Base-by-base conservation (phyloP, 2,888 invertebrate genomes). In the Ophioninae sp. region DNA sequence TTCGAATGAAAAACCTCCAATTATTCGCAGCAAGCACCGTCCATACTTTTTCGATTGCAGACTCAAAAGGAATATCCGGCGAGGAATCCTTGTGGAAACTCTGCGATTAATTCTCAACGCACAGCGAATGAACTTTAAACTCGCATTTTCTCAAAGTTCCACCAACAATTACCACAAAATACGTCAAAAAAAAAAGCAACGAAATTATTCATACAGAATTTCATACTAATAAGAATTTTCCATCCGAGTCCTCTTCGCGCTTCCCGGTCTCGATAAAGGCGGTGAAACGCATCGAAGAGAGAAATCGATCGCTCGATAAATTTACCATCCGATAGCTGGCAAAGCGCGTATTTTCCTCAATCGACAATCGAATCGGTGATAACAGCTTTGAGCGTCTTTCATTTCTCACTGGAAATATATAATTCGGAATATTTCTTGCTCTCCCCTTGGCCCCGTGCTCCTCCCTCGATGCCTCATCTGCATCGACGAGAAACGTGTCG, bases 381-480 rank as follows among this genome's bases (percentile, higher is more conserved):
- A 58, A 76, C 72, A 65, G 73, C 82, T 84, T 81, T 79, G 72
- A 73, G 44, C 76, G 76, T 79, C 82, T 81, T 79, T 77, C 68
- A 59, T 71, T 75, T 79, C 37, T 75, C 61, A 37, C 67, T 51
- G 73, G 68, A 39, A 22, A 68, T 73, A 10, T 73, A 76, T 13
- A 76, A 65, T 59, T 65, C 44, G 56, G 59, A 37, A 51, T 78
- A 59, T 63, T 20, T 51, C 17, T 39, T 22, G 51, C 58, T 22
- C 44, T 76, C 63, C 41, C 37, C 22, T 37, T 30, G 51, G 61
- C 63, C 9, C 72, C 17, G 0, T 23, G 51, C 39, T 13, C 58
- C 61, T n/a, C 20, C 67, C 69, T 56, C 72, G 30, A 30, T 61
- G 20, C 65, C 61, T 20, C 76, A 56, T 44, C 78, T 39, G 44